A percentile compares a stretch with the other conserved stretches of the same genome.
Evolutionary conservation across 2,113 vertebrate species (phyloP).

Genomic region (Abramis brama): DNA sequence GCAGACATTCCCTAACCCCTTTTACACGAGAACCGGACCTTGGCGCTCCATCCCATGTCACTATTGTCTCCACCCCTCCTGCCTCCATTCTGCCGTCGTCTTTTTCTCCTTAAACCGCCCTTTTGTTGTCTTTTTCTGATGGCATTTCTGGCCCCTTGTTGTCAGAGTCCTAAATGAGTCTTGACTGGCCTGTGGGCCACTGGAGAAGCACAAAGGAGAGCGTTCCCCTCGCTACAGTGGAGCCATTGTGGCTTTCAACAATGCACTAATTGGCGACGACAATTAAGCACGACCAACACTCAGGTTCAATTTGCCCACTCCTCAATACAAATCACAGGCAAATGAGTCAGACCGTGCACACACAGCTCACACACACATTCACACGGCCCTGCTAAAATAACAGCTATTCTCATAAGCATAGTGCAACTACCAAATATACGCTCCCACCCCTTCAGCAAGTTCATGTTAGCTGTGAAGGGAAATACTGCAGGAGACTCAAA

Average conservation of each 20-base stretch:
- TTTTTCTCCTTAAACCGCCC: slow-evolving; percentile 72
- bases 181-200: slow-evolving; percentile 92
- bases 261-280: slow-evolving; percentile 96
- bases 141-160: slow-evolving; percentile 86
- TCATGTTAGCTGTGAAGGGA: slow-evolving; percentile 12
- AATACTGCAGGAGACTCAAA: neutral
- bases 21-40: slow-evolving; percentile 72
- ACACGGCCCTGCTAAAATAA: slow-evolving; percentile 45
- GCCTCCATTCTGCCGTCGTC: slow-evolving; percentile 45
- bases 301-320: slow-evolving; percentile 82
- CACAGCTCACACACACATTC: slow-evolving; percentile 46
- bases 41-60: slow-evolving; percentile 69
- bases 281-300: slow-evolving; percentile 82
- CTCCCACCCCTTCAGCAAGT: neutral
- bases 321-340: slow-evolving; percentile 70
- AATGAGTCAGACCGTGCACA: slow-evolving; percentile 55
- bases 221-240: slow-evolving; percentile 86
- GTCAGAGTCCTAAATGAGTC: slow-evolving; percentile 91
- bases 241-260: slow-evolving; percentile 89
- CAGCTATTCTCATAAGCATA: slow-evolving; percentile 18
- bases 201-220: slow-evolving; percentile 92
- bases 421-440: slow-evolving; percentile 40
- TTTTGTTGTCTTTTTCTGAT: slow-evolving; percentile 83
- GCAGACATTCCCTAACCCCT: slow-evolving; percentile 67
- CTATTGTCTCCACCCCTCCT: slow-evolving; percentile 67